These are phyloP conservation scores for Chaetodon auriga DNA, from an alignment of 2,113 vertebrate species.

Conservation along the genomic window DNA sequence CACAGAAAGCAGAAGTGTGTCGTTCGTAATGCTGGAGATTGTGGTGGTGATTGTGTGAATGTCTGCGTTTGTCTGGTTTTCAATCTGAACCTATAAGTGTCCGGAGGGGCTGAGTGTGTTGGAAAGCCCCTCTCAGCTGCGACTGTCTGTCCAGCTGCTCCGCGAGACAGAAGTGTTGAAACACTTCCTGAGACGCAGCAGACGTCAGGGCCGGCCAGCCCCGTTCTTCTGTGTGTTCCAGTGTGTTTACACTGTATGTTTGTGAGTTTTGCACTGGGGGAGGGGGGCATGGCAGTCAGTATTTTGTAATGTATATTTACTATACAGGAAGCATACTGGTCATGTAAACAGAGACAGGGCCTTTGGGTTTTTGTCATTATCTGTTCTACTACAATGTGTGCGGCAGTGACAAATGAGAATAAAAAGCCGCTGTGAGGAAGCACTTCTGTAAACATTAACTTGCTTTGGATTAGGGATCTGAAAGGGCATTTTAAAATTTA, in stretches of 20 bases:
- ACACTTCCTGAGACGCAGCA: slow-evolving; percentile 65
- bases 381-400: background rate
- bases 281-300: background rate
- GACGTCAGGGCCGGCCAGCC: slow-evolving; percentile 10
- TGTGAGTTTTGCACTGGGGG: background rate
- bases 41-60: slow-evolving; percentile 20
- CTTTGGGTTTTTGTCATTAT: slow-evolving; percentile 7
- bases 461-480: slow-evolving; percentile 28
- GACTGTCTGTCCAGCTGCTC: slow-evolving; percentile 68
- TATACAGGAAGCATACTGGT: slow-evolving; percentile 40
- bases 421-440: slow-evolving; percentile 2
- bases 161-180: slow-evolving; percentile 67
- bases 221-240: no score
- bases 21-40: slow-evolving; percentile 38
- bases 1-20: slow-evolving; percentile 55
- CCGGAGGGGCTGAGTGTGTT: slow-evolving; percentile 41
- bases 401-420: slow-evolving; percentile 10
- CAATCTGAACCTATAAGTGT: slow-evolving; percentile 47
- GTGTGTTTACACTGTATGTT: background rate
- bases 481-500: slow-evolving; percentile 21
- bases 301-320: slow-evolving; percentile 42
- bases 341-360: slow-evolving; percentile 34
- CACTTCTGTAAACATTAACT: slow-evolving; percentile 24
- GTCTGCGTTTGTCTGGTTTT: slow-evolving; percentile 58
- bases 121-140: slow-evolving; percentile 62